Percentiles rank a stretch among this genome's conserved stretches.
Evolutionary conservation across 1,140 invertebrate species (phyloP).

Genomic region (Cepaea nemoralis): DNA sequence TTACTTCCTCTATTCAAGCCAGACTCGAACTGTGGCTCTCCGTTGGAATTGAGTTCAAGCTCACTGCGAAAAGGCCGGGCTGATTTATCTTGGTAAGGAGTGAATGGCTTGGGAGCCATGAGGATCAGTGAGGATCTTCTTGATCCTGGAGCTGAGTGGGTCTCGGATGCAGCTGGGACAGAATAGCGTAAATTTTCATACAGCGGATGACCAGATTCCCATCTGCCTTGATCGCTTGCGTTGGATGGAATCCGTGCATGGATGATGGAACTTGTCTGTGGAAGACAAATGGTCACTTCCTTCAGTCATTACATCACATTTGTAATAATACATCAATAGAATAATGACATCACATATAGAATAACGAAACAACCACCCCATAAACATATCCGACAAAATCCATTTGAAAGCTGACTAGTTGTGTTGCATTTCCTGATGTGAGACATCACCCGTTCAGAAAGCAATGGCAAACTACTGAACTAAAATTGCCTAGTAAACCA

Average conservation of each 20-base stretch:
- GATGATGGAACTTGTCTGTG: slow-evolving; percentile 41
- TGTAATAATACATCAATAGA: too few relatives aligned
- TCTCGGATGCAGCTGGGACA: slow-evolving; percentile 18
- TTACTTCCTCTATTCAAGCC: background rate
- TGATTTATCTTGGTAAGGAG: slow-evolving; percentile 47
- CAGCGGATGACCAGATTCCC: slow-evolving; percentile 42
- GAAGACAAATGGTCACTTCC: too few relatives aligned
- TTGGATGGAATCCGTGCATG: slow-evolving; percentile 48
- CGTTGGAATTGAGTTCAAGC: slow-evolving; percentile 43
- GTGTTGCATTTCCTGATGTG: too few relatives aligned
- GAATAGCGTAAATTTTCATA: slow-evolving; percentile 57
- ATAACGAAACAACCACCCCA: too few relatives aligned
- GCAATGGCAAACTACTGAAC: too few relatives aligned
- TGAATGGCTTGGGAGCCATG: slow-evolving; percentile 59
- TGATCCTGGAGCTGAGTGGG: slow-evolving; percentile 32
- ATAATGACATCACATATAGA: too few relatives aligned
- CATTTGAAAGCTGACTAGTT: too few relatives aligned
- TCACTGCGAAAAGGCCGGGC: slow-evolving; percentile 50
- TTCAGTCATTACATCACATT: too few relatives aligned
- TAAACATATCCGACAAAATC: too few relatives aligned
- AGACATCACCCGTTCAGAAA: too few relatives aligned
- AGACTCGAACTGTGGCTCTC: background rate
- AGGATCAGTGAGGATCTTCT: slow-evolving; percentile 48
- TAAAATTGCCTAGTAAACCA: too few relatives aligned
- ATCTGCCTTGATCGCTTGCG: slow-evolving; percentile 16